Evolutionary conservation across 1,140 invertebrate species (phyloP), one percentile per base, ranked within the genome.

Genomic region (Copidosoma floridanum): DNA sequence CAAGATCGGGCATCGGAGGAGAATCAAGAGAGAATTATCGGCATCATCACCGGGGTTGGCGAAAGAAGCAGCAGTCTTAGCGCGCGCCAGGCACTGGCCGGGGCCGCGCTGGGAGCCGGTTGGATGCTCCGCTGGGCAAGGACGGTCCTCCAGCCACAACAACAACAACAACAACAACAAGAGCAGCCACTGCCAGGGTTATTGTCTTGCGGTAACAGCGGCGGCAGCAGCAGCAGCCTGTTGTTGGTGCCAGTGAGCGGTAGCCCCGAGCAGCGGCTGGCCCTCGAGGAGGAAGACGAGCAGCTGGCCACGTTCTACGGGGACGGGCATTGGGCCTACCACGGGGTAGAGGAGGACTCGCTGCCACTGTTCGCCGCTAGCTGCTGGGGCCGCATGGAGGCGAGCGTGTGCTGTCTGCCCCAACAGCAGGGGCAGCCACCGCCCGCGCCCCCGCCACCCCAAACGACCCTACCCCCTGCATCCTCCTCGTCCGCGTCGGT

Each of bases 121-220:
- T 80, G 78, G 65, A 77, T 78, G 78, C 72, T 75, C 71, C 75
- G 71, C 67, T 71, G 73, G 66, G 74, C 68, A n/a, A n/a, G n/a
- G 65, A 60, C 65, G 61, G 61, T 61, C 61, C 59, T 57, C 61
- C 65, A 63, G 55, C 65, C 52, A 61, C n/a, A n/a, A n/a, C n/a
- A n/a, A n/a, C n/a, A n/a, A n/a, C n/a, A n/a, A n/a, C n/a, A n/a
- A n/a, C n/a, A n/a, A n/a, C n/a, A n/a, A n/a, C n/a, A n/a, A n/a
- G n/a, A n/a, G n/a, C n/a, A n/a, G n/a, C n/a, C n/a, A n/a, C n/a
- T n/a, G n/a, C n/a, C n/a, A n/a, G n/a, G n/a, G n/a, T n/a, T n/a
- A n/a, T n/a, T n/a, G n/a, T n/a, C n/a, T n/a, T n/a, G n/a, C n/a
- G n/a, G n/a, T n/a, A n/a, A n/a, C n/a, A n/a, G n/a, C n/a, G n/a